Evolutionary conservation across 2,113 vertebrate genomes (phyloP).

Genomic region (Thryonomys swinderianus): DNA sequence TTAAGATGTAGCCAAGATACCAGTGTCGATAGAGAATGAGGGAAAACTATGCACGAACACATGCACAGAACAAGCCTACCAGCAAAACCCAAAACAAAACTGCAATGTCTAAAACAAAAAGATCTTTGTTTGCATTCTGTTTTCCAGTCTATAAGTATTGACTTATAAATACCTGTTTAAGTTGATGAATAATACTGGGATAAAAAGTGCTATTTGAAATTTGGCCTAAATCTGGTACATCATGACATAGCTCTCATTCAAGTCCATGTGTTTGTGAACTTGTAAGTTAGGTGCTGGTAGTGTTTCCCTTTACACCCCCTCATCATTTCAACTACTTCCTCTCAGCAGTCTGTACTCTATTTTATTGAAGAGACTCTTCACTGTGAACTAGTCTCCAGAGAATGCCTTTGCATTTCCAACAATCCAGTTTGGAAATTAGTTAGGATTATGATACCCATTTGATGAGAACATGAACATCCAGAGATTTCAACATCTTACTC

Average conservation of each 20-base stretch:
- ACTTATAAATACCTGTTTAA: constrained; percentile 23
- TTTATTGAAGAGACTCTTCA: neutral
- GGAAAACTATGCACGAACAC: neutral
- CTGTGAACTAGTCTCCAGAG: neutral
- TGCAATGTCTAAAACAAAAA: constrained; percentile 11
- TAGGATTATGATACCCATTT: neutral
- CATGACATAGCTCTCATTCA: neutral
- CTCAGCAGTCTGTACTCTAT: neutral
- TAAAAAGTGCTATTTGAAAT: constrained; percentile 35
- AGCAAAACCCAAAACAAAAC: constrained; percentile 18
- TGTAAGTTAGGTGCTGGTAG: too few relatives aligned
- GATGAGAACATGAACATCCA: neutral
- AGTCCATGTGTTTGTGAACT: neutral
- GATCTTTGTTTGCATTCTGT: constrained; percentile 29
- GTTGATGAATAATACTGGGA: neutral
- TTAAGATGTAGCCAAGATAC: constrained; percentile 37
- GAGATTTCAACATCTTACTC: neutral
- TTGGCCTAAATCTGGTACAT: neutral
- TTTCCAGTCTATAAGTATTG: neutral
- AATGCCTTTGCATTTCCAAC: constrained; percentile 16
- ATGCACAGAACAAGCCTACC: neutral
- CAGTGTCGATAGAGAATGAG: neutral
- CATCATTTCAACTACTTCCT: neutral
- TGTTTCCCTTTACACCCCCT: neutral
- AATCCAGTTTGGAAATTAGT: neutral